These are phyloP conservation scores for Thaumetopoea pityocampa DNA, from an alignment of 1,140 invertebrate species.

Conservation along the genomic window DNA sequence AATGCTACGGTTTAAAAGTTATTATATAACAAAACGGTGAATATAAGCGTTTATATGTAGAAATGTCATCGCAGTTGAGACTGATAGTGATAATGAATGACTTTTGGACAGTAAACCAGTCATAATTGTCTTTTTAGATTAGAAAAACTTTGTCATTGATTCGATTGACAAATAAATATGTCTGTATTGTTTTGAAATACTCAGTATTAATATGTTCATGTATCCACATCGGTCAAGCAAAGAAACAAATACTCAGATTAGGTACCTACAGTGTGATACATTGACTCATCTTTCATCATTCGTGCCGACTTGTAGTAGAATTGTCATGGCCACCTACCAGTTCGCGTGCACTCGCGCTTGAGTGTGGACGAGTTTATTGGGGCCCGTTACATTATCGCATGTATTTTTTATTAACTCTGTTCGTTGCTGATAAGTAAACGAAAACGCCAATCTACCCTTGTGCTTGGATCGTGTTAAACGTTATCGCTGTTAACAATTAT, in stretches of 20 bases:
- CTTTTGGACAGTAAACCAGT: too few species aligned
- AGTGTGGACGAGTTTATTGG: constrained; percentile 45
- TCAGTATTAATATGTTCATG: constrained; percentile 13
- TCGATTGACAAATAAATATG: constrained; percentile 3
- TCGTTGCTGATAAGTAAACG: constrained; percentile 58
- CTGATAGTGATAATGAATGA: too few species aligned
- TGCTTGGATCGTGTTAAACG: constrained; percentile 27
- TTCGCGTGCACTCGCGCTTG: constrained; percentile 60
- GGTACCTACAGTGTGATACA: constrained; percentile 37
- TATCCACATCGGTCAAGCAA: constrained; percentile 26
- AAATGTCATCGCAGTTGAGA: too few species aligned
- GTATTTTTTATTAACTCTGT: constrained; percentile 47
- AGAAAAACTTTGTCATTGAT: too few species aligned
- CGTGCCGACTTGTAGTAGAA: constrained; percentile 25
- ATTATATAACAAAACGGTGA: too few species aligned
- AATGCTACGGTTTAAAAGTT: too few species aligned
- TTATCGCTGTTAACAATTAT: constrained; percentile 10
- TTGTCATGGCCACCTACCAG: constrained; percentile 44
- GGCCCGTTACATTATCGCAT: constrained; percentile 28
- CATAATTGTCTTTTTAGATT: too few species aligned
- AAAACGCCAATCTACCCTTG: constrained; percentile 40
- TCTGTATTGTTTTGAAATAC: constrained; percentile 24
- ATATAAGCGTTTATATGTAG: too few species aligned
- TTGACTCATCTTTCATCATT: constrained; percentile 66
- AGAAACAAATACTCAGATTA: constrained; percentile 39